Evolutionary conservation across 2,797 vertebrate genomes (phyloP).

Genomic region (Corythornis leucogaster): DNA sequence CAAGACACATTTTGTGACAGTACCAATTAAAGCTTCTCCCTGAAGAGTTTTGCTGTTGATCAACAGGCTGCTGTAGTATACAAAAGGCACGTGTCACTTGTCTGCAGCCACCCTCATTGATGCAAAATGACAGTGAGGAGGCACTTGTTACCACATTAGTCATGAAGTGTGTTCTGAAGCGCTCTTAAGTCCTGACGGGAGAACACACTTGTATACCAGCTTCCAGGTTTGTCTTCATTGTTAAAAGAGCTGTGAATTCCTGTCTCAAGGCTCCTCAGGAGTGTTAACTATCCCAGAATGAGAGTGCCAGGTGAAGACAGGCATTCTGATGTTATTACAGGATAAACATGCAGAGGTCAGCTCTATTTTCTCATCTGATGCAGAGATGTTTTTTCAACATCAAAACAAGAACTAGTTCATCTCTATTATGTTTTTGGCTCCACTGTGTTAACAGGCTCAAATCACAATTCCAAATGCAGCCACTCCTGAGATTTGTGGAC

Average conservation of each 20-base stretch:
- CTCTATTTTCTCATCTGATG: background rate
- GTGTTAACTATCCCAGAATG: background rate
- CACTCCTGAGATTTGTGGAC: background rate
- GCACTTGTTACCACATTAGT: background rate
- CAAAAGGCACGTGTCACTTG: background rate
- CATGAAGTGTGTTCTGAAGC: background rate
- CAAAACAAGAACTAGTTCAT: background rate
- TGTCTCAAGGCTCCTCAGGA: background rate
- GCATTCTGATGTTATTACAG: rapidly evolving
- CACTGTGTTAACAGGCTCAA: background rate
- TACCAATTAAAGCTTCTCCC: slow-evolving; percentile 28
- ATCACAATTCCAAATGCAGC: background rate
- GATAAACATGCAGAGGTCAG: rapidly evolving
- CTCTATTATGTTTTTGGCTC: background rate
- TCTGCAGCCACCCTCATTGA: background rate
- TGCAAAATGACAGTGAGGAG: background rate
- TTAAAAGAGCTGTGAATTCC: background rate
- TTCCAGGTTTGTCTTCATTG: background rate
- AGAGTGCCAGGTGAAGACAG: background rate
- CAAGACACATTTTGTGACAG: background rate
- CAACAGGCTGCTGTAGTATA: slow-evolving; percentile 16
- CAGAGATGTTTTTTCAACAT: background rate
- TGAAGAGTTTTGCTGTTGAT: slow-evolving; percentile 32
- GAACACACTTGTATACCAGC: background rate
- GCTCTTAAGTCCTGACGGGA: background rate